These are phyloP conservation scores for Acrossocheilus fasciatus DNA, from an alignment of 2,797 vertebrate genomes.

Conservation along the genomic window DNA sequence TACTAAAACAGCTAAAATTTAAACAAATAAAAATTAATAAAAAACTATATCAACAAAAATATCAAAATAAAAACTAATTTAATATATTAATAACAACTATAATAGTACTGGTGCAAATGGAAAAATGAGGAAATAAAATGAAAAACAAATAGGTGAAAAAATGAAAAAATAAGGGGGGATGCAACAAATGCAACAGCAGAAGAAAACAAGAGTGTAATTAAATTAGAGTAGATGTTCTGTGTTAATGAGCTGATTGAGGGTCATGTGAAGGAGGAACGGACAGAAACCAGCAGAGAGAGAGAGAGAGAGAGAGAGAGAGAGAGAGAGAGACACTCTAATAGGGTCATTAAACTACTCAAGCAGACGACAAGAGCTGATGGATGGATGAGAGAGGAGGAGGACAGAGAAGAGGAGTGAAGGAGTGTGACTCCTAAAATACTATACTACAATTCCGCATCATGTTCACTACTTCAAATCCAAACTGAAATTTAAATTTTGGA, in stretches of 20 bases:
- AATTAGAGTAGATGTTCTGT: background rate
- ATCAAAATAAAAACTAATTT: too few species aligned
- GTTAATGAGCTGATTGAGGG: background rate
- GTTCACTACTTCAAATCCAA: too few species aligned
- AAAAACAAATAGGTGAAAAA: too few species aligned
- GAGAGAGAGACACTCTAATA: slow-evolving; percentile 69
- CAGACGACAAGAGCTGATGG: slow-evolving; percentile 72
- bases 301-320: slow-evolving; percentile 60
- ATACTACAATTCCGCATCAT: too few species aligned
- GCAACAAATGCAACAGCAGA: slow-evolving; percentile 63
- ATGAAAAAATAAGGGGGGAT: slow-evolving; percentile 66
- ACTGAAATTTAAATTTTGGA: too few species aligned
- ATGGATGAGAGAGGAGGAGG: slow-evolving; percentile 60
- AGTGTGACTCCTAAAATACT: slow-evolving; percentile 17
- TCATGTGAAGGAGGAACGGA: too few species aligned
- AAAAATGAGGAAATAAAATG: too few species aligned
- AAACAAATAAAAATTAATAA: too few species aligned
- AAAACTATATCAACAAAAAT: too few species aligned
- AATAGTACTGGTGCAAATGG: too few species aligned
- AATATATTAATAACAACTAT: too few species aligned
- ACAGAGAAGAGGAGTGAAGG: slow-evolving; percentile 25
- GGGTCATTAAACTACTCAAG: slow-evolving; percentile 72
- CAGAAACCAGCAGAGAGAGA: slow-evolving; percentile 56
- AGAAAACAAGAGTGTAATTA: background rate
- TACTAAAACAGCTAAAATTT: too few species aligned